Conservation (phyloP, 2,888 invertebrate species). For the Tiphia femorata region DNA sequence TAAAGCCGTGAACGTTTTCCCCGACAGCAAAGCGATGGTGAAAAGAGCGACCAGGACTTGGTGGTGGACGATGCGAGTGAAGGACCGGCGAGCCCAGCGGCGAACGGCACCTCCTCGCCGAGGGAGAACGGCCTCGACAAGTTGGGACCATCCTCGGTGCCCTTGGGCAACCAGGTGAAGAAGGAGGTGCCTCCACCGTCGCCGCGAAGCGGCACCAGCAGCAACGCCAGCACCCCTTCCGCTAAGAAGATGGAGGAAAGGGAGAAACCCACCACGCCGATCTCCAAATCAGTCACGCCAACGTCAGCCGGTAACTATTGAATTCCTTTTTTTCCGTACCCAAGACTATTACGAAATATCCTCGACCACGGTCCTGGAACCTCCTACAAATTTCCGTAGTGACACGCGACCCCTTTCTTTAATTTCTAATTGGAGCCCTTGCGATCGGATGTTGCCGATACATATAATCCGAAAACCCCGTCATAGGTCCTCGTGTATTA, state of each 20-base stretch:
- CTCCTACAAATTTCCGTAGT: too few species aligned
- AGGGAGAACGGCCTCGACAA: conserved; percentile 89
- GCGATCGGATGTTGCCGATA: too few species aligned
- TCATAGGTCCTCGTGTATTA: too few species aligned
- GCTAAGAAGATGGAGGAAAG: conserved; percentile 83
- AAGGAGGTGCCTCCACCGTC: conserved; percentile 74
- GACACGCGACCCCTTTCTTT: too few species aligned
- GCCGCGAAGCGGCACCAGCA: conserved; percentile 82
- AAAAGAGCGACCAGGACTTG: conserved; percentile 91
- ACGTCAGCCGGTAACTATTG: conserved; percentile 79
- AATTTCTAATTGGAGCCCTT: too few species aligned
- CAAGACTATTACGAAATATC: too few species aligned
- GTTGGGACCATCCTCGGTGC: conserved; percentile 69
- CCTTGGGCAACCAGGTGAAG: conserved; percentile 70
- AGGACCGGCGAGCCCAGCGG: conserved; percentile 84
- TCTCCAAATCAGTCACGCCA: conserved; percentile 91
- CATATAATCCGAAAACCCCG: too few species aligned
- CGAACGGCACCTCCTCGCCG: conserved; percentile 91
- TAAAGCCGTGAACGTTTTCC: conserved; percentile 33
- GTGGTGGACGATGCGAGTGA: conserved; percentile 96
- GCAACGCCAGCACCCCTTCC: conserved; percentile 91
- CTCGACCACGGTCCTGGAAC: too few species aligned
- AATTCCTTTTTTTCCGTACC: too few species aligned
- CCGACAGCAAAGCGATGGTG: conserved; percentile 82
- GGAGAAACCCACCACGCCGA: conserved; percentile 93